Conservation (phyloP, 2,797 vertebrate species). For the Florisuga fusca region DNA sequence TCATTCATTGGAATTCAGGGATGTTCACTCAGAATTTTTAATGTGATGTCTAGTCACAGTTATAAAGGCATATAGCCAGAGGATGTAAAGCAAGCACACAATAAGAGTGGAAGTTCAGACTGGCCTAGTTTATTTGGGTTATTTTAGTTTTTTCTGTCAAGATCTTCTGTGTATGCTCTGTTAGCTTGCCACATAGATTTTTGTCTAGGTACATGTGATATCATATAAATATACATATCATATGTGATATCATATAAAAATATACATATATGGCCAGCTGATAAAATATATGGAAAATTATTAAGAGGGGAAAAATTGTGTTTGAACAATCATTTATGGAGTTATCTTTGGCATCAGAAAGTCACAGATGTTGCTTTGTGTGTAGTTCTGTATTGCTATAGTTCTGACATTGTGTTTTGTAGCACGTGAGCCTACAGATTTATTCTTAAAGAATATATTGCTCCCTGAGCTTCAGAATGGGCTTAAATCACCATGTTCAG, state of each 20-base stretch:
- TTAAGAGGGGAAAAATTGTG: neutral
- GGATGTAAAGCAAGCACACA: neutral
- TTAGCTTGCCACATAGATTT: neutral
- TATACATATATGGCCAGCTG: neutral
- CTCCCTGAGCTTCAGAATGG: neutral
- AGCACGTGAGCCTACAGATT: neutral
- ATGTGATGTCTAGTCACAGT: neutral
- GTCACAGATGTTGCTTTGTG: neutral
- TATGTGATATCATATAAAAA: neutral
- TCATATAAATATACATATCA: too few relatives aligned
- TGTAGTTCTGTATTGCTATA: neutral
- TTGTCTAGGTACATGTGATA: neutral
- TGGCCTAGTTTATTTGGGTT: neutral
- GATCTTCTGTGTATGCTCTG: neutral
- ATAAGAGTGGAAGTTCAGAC: neutral
- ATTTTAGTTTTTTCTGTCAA: neutral
- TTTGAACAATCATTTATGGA: neutral
- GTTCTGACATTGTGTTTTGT: neutral
- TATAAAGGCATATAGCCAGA: neutral
- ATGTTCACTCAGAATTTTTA: conserved; percentile 22
- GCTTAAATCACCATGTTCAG: neutral
- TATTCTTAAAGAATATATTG: neutral
- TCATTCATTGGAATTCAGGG: neutral
- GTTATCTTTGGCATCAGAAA: neutral
- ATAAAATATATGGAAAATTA: neutral